A percentile compares a stretch with the other conserved stretches of the same genome.
Conservation (phyloP, 2,888 invertebrate species). For the Digitonthophagus gazella region DNA sequence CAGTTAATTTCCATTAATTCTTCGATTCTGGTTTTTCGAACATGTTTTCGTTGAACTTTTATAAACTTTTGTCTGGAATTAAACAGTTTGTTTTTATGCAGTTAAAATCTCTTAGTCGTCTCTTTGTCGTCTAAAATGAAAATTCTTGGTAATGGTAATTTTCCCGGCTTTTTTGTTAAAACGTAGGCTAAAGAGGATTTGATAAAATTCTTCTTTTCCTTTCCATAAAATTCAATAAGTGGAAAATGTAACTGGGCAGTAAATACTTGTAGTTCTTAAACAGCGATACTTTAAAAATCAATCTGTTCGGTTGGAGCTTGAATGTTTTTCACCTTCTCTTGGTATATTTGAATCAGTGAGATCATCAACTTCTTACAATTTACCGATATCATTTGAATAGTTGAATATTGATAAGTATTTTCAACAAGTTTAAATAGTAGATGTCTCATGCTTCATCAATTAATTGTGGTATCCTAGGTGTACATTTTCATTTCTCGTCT, state of each 20-base stretch:
- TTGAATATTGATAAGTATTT: slow-evolving; percentile 46
- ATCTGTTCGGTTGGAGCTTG: slow-evolving; percentile 19
- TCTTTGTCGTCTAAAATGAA: slow-evolving; percentile 59
- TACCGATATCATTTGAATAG: slow-evolving; percentile 53
- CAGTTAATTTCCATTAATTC: slow-evolving; percentile 41
- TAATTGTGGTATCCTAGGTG: too few relatives aligned
- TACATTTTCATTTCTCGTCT: too few relatives aligned
- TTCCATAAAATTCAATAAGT: slow-evolving; percentile 58
- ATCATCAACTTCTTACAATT: slow-evolving; percentile 53
- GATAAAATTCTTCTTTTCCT: slow-evolving; percentile 62
- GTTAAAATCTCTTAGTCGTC: slow-evolving; percentile 55
- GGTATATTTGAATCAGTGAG: slow-evolving; percentile 51
- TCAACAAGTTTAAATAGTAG: slow-evolving; percentile 41
- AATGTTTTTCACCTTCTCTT: slow-evolving; percentile 42
- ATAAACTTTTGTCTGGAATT: slow-evolving; percentile 61
- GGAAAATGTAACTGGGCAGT: slow-evolving; percentile 62
- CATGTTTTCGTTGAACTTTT: slow-evolving; percentile 49
- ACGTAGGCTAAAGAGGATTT: slow-evolving; percentile 55
- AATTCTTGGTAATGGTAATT: slow-evolving; percentile 56
- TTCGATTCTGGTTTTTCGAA: slow-evolving; percentile 36
- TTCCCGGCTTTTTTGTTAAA: slow-evolving; percentile 49
- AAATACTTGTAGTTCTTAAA: slow-evolving; percentile 59
- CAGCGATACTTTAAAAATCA: slow-evolving; percentile 42
- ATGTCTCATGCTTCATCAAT: too few relatives aligned
- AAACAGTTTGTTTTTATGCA: slow-evolving; percentile 54